Base-by-base conservation (phyloP, 2,113 vertebrate species). In the Oryzias curvinotus region DNA sequence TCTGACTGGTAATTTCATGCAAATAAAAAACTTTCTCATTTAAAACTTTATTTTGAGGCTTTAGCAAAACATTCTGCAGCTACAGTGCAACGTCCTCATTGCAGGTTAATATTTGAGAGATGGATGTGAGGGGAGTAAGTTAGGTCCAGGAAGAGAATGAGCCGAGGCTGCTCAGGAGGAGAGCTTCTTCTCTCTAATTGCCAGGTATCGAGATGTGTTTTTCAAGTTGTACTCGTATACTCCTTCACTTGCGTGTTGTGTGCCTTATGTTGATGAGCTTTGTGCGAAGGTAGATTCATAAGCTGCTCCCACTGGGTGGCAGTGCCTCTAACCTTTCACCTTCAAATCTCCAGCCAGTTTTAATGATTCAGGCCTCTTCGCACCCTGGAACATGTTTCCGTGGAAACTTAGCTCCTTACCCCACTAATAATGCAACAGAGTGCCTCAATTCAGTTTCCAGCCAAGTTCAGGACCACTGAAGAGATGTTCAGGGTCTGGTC, bases 341-440 rank as follows among this genome's bases (percentile, higher is more conserved):
- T 80, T 87, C 65, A 86, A 78, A 77, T 86, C 72, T 87, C 77
- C 68, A 78, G 84, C 86, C 76, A 76, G 77, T 73, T 78, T 84
- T 90, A 89, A 89, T 89, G 87, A 89, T 81, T 82, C 79, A 76
- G 70, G 82, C 64, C 70, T 70, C 36, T 77, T 78, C 68, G 61
- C 82, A 80, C 70, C 77, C 71, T 56, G 67, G 71, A 86, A 87
- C 83, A 84, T 85, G 86, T 90, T 87, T 69, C 83, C 65, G 69
- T 87, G 72, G 86, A 83, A 84, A 88, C 82, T 57, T 73, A 57
- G 52, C 25, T 55, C 18, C 23, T 3, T 36, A 44, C 52, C n/a
- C 66, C 18, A 48, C 84, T 83, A 77, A 67, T 83, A 76, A 85
- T 85, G 76, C 83, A 64, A 63, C 75, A 82, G 77, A 79, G 73